These are phyloP conservation scores for Drosophila insularis DNA, from an alignment of 1,140 invertebrate species.

Conservation along the genomic window DNA sequence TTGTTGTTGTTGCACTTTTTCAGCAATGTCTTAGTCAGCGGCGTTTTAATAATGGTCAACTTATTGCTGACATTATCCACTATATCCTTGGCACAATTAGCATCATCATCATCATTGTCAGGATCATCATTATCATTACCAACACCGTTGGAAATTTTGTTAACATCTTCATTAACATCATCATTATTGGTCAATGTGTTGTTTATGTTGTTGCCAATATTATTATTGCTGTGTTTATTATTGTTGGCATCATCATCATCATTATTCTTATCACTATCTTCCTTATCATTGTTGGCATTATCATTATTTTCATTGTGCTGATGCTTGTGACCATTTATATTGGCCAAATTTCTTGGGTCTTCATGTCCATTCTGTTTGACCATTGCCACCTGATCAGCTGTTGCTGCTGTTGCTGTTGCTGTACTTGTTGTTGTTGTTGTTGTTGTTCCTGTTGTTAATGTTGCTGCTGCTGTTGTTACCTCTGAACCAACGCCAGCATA, in stretches of 20 bases:
- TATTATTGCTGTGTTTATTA: not conserved
- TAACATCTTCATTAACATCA: not conserved
- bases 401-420: slow-evolving; percentile 17
- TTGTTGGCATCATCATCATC: slow-evolving; percentile 6
- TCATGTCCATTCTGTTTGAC: slow-evolving; percentile 22
- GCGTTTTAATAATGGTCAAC: slow-evolving; percentile 76
- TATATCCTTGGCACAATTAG: slow-evolving; percentile 18
- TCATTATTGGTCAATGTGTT: not conserved
- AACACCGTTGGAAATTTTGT: too few relatives aligned
- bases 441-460: slow-evolving; percentile 25
- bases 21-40: slow-evolving; percentile 71
- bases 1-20: slow-evolving; percentile 69
- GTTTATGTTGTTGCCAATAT: not conserved
- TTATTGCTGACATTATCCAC: slow-evolving; percentile 37
- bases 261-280: not conserved
- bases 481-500: slow-evolving; percentile 3
- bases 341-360: slow-evolving; percentile 10
- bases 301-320: not conserved
- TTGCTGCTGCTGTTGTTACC: slow-evolving; percentile 10
- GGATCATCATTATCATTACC: slow-evolving; percentile 34
- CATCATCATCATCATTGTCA: slow-evolving; percentile 19
- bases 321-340: slow-evolving; percentile 9
- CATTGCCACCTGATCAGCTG: slow-evolving; percentile 25
- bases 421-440: slow-evolving; percentile 5
- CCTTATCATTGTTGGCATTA: not conserved